These are phyloP conservation scores for Scartelaos histophorus DNA, from an alignment of 2,113 vertebrate species.

Conservation along the genomic window DNA sequence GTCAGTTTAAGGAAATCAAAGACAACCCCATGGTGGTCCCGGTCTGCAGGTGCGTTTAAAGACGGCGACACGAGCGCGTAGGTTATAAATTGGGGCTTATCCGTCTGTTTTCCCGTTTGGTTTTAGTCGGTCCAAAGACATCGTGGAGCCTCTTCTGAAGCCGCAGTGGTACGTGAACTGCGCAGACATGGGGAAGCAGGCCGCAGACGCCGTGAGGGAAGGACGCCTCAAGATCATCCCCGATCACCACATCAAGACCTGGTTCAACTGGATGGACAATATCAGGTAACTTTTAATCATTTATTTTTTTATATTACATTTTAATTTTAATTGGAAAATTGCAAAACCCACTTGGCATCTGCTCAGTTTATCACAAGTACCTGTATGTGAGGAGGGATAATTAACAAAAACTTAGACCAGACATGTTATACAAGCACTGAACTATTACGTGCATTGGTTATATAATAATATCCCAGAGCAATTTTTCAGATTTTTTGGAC, in stretches of 20 bases:
- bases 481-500: too few species aligned
- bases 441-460: too few species aligned
- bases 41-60: constrained; percentile 83
- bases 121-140: constrained; percentile 88
- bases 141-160: constrained; percentile 89
- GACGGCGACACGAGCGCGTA: too few species aligned
- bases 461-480: too few species aligned
- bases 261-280: constrained; percentile 93
- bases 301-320: too few species aligned
- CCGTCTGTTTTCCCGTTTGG: not conserved
- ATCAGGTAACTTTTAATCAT: constrained; percentile 78
- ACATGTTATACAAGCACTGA: too few species aligned
- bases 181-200: constrained; percentile 84
- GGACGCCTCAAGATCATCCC: constrained; percentile 88
- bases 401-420: too few species aligned
- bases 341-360: too few species aligned
- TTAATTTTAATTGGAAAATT: not conserved
- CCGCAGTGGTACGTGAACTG: constrained; percentile 92
- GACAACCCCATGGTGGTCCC: constrained; percentile 96
- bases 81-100: not conserved
- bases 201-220: constrained; percentile 81
- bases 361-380: too few species aligned
- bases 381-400: too few species aligned
- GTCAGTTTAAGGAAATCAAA: constrained; percentile 84
- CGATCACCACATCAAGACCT: constrained; percentile 84